Percentiles rank a stretch among this genome's conserved stretches.
These are phyloP conservation scores for Polypedilum vanderplanki DNA, from an alignment of 1,140 invertebrate species.

Conservation along the genomic window DNA sequence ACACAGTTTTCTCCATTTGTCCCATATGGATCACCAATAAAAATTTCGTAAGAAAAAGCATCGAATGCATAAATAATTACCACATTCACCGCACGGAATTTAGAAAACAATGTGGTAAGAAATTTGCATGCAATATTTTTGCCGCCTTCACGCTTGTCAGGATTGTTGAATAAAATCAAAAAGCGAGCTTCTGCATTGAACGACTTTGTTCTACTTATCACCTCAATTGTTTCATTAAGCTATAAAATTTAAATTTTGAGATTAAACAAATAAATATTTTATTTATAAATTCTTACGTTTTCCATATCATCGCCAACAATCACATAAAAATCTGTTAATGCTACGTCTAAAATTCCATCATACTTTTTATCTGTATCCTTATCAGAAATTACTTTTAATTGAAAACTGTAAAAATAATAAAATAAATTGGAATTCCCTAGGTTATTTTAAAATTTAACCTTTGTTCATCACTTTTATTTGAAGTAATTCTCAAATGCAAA, in stretches of 20 bases:
- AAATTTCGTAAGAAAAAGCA: slow-evolving; percentile 36
- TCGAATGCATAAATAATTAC: slow-evolving; percentile 37
- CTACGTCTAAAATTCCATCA: not conserved
- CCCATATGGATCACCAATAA: slow-evolving; percentile 40
- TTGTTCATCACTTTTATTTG: not conserved
- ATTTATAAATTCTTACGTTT: too few species aligned
- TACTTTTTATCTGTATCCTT: not conserved
- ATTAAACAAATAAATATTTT: too few species aligned
- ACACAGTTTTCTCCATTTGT: slow-evolving; percentile 35
- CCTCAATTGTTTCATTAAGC: slow-evolving; percentile 33
- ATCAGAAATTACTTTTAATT: slow-evolving; percentile 23
- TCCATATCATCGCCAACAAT: slow-evolving; percentile 36
- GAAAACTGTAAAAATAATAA: not conserved
- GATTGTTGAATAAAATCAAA: slow-evolving; percentile 37
- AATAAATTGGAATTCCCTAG: not conserved
- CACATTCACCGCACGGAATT: slow-evolving; percentile 39
- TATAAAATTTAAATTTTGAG: slow-evolving; percentile 16
- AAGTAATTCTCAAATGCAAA: slow-evolving; percentile 36
- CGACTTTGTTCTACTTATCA: slow-evolving; percentile 34
- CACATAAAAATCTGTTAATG: slow-evolving; percentile 37
- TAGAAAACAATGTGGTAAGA: slow-evolving; percentile 35
- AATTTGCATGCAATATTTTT: slow-evolving; percentile 34
- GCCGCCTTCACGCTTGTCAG: slow-evolving; percentile 32
- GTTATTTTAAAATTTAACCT: not conserved
- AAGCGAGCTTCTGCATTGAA: slow-evolving; percentile 42